These are phyloP conservation scores for Drosophila oshimai DNA, from an alignment of 1,140 invertebrate genomes.

Conservation along the genomic window DNA sequence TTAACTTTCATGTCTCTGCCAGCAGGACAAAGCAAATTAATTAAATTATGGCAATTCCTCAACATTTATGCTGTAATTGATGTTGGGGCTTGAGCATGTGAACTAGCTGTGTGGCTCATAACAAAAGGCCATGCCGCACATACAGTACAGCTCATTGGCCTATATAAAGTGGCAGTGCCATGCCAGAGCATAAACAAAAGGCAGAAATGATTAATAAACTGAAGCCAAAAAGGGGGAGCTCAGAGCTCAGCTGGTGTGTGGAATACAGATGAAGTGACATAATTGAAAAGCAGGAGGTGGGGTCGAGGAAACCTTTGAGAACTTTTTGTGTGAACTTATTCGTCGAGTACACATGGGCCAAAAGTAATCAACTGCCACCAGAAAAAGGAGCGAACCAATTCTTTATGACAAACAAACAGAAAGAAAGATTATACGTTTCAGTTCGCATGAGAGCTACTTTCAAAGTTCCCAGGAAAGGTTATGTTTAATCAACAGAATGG, in stretches of 20 bases:
- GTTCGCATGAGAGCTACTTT: slow-evolving; percentile 22
- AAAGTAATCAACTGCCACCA: slow-evolving; percentile 37
- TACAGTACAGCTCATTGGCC: slow-evolving; percentile 42
- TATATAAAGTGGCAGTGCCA: slow-evolving; percentile 29
- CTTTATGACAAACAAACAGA: slow-evolving; percentile 8
- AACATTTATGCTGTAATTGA: slow-evolving; percentile 40
- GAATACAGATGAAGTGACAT: slow-evolving; percentile 51
- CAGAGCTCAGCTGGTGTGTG: slow-evolving; percentile 16
- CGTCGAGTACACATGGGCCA: slow-evolving; percentile 1
- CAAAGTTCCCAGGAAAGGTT: slow-evolving; percentile 5
- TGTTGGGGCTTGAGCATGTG: slow-evolving; percentile 21
- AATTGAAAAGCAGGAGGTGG: slow-evolving; percentile 11
- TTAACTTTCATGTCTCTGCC: slow-evolving; percentile 38
- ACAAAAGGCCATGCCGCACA: slow-evolving; percentile 18
- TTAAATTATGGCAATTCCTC: slow-evolving; percentile 51
- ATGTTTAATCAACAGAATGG: slow-evolving; percentile 1
- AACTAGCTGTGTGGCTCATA: slow-evolving; percentile 11
- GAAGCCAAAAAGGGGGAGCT: neutral
- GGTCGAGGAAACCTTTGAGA: slow-evolving; percentile 19
- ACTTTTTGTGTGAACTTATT: slow-evolving; percentile 28
- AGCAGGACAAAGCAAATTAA: slow-evolving; percentile 55
- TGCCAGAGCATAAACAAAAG: slow-evolving; percentile 24
- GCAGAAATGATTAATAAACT: slow-evolving; percentile 49
- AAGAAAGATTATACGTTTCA: slow-evolving; percentile 12
- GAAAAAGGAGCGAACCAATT: slow-evolving; percentile 1